Percentiles rank a stretch among this genome's conserved stretches.
Conservation (phyloP, 64 coral and sea anemone genomes). For the Pocillopora damicornis region DNA sequence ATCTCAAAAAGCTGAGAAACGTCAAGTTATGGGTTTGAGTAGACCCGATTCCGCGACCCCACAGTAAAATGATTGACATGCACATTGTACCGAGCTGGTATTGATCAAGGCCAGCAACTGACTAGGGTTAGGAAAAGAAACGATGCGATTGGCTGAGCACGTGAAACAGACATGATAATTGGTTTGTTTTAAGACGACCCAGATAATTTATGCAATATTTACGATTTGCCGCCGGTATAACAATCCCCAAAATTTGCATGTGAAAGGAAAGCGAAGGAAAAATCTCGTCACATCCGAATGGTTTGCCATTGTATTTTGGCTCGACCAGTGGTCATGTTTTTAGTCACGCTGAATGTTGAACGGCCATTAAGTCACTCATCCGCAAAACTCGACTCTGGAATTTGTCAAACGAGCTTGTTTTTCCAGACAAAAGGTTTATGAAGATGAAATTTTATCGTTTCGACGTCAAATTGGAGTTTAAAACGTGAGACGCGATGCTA, state of each 20-base stretch:
- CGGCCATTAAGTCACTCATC: constrained; percentile 15
- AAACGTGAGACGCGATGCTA: constrained; percentile 40
- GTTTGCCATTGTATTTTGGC: constrained; percentile 41
- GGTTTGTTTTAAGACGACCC: constrained; percentile 84
- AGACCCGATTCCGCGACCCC: constrained; percentile 36
- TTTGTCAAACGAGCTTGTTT: constrained; percentile 16
- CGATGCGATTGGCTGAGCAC: constrained; percentile 62
- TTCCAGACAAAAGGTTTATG: constrained; percentile 15
- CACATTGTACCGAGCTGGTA: constrained; percentile 55
- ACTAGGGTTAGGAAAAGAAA: constrained; percentile 44
- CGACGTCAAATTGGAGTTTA: background rate
- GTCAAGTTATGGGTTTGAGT: constrained; percentile 16
- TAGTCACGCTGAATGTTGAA: constrained; percentile 25
- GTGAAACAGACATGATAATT: constrained; percentile 78
- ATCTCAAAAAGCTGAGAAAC: constrained; percentile 25
- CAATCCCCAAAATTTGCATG: constrained; percentile 27
- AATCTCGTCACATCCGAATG: constrained; percentile 22
- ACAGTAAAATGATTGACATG: constrained; percentile 74
- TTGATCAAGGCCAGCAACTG: constrained; percentile 72
- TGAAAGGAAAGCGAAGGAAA: constrained; percentile 32
- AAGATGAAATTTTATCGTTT: constrained; percentile 7
- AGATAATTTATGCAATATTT: constrained; percentile 90
- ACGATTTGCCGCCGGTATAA: constrained; percentile 26
- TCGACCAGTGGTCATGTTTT: constrained; percentile 22
- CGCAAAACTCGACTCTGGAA: constrained; percentile 31